Evolutionary conservation across 2,888 invertebrate species (phyloP), one percentile per base, ranked within the genome.

Genomic region (Galeruca laticollis): DNA sequence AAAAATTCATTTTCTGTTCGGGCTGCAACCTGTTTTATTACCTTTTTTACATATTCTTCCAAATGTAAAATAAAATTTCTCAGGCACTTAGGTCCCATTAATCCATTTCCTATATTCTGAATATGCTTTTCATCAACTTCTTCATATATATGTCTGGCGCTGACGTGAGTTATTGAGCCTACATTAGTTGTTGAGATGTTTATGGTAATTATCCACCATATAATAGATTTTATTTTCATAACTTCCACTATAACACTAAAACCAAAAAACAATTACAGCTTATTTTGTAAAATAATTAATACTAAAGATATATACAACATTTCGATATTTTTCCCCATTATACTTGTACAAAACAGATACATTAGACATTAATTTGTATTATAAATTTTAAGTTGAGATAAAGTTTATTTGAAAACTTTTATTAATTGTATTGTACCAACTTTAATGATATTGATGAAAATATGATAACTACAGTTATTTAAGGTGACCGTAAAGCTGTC

Each of bases 231-330:
- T 21, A 57, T 33, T n/a, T 69, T 56, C 52, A 75, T 31, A 26
- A 75, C 56, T 68, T 73, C 70, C 33, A 76, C 61, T 13, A 57
- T 59, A 5, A 74, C 62, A 18, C 75, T 75, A 35, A 67, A 75
- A 74, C 37, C 13, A 21, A 52, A 8, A 35, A 21, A 40, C n/a
- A 31, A 8, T 26, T 26, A 26, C n/a, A n/a, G n/a, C n/a, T n/a
- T n/a, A n/a, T n/a, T n/a, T n/a, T n/a, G n/a, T n/a, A n/a, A n/a
- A n/a, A n/a, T n/a, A n/a, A n/a, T n/a, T n/a, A n/a, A n/a, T n/a
- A n/a, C n/a, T n/a, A n/a, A n/a, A n/a, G n/a, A n/a, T n/a, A n/a
- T n/a, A n/a, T n/a, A n/a, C n/a, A n/a, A n/a, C n/a, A n/a, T n/a
- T n/a, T n/a, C n/a, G n/a, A n/a, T n/a, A n/a, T n/a, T n/a, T n/a